phyloP scores from a whole-genome alignment of 1,140 invertebrate species.

The Pomacea maculata region DNA sequence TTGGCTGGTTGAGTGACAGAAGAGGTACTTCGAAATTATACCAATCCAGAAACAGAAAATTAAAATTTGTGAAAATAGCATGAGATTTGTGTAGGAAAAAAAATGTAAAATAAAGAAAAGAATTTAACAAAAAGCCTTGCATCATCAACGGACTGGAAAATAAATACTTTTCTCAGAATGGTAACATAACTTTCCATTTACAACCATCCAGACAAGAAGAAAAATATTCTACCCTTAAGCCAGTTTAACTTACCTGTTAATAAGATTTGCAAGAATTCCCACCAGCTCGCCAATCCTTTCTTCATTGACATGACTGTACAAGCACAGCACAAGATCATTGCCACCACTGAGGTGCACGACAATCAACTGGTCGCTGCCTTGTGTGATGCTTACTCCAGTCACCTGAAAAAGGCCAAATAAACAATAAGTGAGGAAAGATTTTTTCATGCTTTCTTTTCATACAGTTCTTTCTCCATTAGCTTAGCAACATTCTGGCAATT shows the following conservation, averaged over 20 bases:
- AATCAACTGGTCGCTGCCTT: constrained; percentile 86
- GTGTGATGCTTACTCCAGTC: constrained; percentile 82
- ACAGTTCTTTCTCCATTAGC: too few species aligned
- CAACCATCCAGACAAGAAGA: background rate
- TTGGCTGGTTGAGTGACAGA: too few species aligned
- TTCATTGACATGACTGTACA: constrained; percentile 67
- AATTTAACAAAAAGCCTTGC: too few species aligned
- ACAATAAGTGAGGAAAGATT: background rate
- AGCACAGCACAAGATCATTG: constrained; percentile 89
- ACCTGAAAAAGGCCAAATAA: constrained; percentile 67
- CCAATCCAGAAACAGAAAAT: too few species aligned
- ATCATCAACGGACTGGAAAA: too few species aligned
- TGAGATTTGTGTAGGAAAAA: too few species aligned
- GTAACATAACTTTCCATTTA: background rate
- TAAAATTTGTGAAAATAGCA: too few species aligned
- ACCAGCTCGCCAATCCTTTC: constrained; percentile 84
- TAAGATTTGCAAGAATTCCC: constrained; percentile 74
- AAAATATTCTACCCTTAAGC: background rate
- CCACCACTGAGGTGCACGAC: constrained; percentile 87
- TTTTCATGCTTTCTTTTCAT: background rate
- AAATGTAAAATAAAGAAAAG: too few species aligned
- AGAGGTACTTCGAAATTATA: too few species aligned
- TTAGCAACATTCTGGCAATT: background rate
- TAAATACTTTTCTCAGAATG: too few species aligned
- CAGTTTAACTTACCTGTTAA: constrained; percentile 57